Conservation (phyloP, 2,797 vertebrate species). For the Pristis pectinata region DNA sequence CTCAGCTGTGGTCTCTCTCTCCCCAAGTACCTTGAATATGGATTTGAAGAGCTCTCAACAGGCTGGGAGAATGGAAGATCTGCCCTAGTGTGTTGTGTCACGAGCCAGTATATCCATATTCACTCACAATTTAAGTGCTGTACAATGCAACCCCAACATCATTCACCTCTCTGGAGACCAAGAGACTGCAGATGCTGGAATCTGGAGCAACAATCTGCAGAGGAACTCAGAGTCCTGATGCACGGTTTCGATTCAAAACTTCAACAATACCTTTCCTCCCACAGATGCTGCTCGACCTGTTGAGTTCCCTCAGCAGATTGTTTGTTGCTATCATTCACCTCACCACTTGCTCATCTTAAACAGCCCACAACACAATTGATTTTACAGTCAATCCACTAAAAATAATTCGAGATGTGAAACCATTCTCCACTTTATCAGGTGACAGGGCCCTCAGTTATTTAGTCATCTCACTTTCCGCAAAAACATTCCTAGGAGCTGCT, state of each 20-base stretch:
- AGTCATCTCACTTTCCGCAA: background rate
- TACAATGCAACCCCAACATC: background rate
- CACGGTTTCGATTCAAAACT: no score
- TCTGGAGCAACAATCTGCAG: no score
- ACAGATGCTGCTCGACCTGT: no score
- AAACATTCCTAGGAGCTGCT: background rate
- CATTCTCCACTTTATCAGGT: background rate
- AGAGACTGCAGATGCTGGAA: no score
- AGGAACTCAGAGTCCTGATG: no score
- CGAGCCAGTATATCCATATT: background rate
- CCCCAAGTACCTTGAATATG: background rate
- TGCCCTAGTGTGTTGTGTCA: background rate
- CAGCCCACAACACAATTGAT: background rate
- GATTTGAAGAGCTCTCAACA: background rate
- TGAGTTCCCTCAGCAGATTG: no score
- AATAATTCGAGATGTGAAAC: background rate
- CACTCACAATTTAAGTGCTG: background rate
- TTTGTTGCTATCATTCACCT: background rate
- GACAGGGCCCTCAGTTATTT: background rate
- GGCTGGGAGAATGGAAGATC: background rate
- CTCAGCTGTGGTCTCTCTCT: background rate
- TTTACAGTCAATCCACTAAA: background rate
- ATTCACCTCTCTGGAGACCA: no score
- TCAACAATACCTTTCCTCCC: no score
- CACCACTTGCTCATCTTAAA: background rate